Evolutionary conservation across 1,140 invertebrate species (phyloP).

Genomic region (Drosophila leontia): DNA sequence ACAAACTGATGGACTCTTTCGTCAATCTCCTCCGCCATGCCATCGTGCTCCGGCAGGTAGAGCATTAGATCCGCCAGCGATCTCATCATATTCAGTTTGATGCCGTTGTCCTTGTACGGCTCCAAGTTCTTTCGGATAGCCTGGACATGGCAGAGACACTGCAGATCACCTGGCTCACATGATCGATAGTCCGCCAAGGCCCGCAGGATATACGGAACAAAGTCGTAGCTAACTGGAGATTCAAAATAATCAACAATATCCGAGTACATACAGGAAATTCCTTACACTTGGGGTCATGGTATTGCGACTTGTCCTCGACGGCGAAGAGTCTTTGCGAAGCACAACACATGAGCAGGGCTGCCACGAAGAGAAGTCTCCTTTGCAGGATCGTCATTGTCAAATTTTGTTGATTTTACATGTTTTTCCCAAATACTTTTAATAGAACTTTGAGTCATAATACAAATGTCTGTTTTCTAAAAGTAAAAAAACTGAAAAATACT

Average conservation of each 20-base stretch:
- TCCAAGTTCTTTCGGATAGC: conserved; percentile 90
- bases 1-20: conserved; percentile 92
- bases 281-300: not conserved
- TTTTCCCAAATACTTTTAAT: conserved; percentile 7
- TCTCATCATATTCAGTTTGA: conserved; percentile 89
- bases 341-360: conserved; percentile 2
- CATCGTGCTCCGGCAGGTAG: conserved; percentile 93
- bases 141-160: conserved; percentile 88
- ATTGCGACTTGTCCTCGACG: not conserved
- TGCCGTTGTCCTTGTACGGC: conserved; percentile 87
- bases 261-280: not conserved
- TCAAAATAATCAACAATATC: not conserved
- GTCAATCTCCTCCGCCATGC: conserved; percentile 92
- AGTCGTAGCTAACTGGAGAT: conserved; percentile 30
- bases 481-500: not conserved
- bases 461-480: conserved; percentile 7
- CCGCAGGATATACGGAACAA: conserved; percentile 74
- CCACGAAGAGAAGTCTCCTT: not conserved
- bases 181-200: too few species aligned
- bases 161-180: conserved; percentile 60
- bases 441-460: conserved; percentile 5
- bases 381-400: not conserved
- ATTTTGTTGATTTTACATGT: conserved; percentile 11
- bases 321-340: not conserved
- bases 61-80: conserved; percentile 90